Conservation (phyloP, 2,888 invertebrate species). For the Drosophila niveifrons region DNA sequence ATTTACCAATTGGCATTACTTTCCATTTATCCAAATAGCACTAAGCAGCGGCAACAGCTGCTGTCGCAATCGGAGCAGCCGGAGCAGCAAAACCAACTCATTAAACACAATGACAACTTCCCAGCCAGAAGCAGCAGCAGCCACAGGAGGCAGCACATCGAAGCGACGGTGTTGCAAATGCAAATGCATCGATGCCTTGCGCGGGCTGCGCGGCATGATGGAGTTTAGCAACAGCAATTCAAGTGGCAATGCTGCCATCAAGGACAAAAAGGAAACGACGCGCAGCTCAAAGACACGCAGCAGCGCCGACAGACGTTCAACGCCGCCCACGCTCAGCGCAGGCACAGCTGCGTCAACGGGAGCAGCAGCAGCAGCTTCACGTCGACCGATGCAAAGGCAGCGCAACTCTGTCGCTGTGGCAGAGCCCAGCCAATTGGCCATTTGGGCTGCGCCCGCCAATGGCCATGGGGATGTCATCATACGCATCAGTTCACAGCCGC, state of each 20-base stretch:
- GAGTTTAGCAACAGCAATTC: conserved; percentile 45
- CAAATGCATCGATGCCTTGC: conserved; percentile 79
- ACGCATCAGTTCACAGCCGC: conserved; percentile 70
- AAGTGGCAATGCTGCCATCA: conserved; percentile 19
- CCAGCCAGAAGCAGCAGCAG: conserved; percentile 17
- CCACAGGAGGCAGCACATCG: conserved; percentile 29
- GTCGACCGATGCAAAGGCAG: conserved; percentile 48
- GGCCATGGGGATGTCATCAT: conserved; percentile 78
- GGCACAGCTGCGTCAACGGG: conserved; percentile 18
- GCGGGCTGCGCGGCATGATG: conserved; percentile 71
- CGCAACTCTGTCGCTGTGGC: conserved; percentile 68
- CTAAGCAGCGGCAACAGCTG: conserved; percentile 65
- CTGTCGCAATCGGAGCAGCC: conserved; percentile 77
- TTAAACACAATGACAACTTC: not conserved
- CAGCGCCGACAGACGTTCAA: conserved; percentile 58
- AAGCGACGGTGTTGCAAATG: conserved; percentile 83
- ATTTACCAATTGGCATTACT: conserved; percentile 1
- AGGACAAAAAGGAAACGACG: conserved; percentile 47
- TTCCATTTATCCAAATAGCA: not conserved
- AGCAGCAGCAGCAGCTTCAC: conserved; percentile 17
- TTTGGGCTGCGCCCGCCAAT: conserved; percentile 73
- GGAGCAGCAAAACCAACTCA: conserved; percentile 72
- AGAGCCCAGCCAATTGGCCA: conserved; percentile 70
- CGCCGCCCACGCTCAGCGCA: conserved; percentile 51
- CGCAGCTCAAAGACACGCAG: conserved; percentile 48